Evolutionary conservation across 2,888 invertebrate species (phyloP), one percentile per base, ranked within the genome.

Genomic region (Actias luna): DNA sequence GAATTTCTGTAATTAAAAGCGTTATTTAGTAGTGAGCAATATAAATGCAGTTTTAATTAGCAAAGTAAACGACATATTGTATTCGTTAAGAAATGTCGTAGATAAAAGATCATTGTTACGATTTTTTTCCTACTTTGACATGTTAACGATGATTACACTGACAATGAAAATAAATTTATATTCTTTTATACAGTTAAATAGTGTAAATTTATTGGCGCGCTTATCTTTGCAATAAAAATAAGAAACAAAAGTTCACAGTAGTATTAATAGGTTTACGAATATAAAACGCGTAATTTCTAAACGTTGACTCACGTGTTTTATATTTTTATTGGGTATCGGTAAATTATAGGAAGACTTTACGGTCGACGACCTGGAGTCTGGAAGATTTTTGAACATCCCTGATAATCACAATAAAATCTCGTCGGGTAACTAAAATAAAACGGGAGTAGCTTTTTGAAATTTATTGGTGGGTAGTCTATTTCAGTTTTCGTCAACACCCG

Each of bases 401-500:
- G 77, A 83, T 85, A 81, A 85, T 84, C 78, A 85, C 78, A 87
- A 84, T 84, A 86, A 88, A 87, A 89, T 82, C 70, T 76, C 69
- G 72, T 70, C 75, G 77, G 70, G 70, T 77, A 76, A 77, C 82
- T 78, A 78, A 84, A 87, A 85, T 84, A 83, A 83, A 81, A 76
- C 76, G 73, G 75, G 70, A 78, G 79, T 82, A 83, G 84, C 83
- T 86, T 85, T 84, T 84, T 84, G 70, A 85, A 90, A 90, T 89
- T 87, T 90, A 91, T 89, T 78, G 78, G 78, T 82, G 80, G 78
- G 76, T 79, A 78, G 74, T 87, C 87, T 90, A 89, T 89, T 90
- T 89, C 81, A 78, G 83, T 79, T 88, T 87, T 89, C 85, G 83
- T 88, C 85, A 82, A 83, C 86, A 61, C 58, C 22, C 46, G 59